Percentiles rank a stretch among this genome's conserved stretches.
phyloP scores from a whole-genome alignment of 2,113 vertebrate genomes.

The Caranx melampygus region DNA sequence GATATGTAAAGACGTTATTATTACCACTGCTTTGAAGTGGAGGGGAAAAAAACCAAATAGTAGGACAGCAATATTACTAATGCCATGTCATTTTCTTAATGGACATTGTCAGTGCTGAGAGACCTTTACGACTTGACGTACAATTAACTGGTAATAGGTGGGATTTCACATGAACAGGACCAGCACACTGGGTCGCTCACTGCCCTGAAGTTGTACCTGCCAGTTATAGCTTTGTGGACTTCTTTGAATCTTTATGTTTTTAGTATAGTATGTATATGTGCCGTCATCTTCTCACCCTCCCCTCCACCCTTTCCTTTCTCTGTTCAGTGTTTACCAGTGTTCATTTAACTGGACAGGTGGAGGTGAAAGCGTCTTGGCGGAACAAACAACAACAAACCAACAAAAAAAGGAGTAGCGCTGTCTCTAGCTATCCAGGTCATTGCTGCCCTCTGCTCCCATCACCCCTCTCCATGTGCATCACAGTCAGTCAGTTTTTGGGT shows the following conservation, averaged over 20 bases:
- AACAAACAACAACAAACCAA: not conserved
- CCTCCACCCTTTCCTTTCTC: not conserved
- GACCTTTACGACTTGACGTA: not conserved
- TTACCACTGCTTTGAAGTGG: not conserved
- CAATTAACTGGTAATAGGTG: not conserved
- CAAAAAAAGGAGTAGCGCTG: not conserved
- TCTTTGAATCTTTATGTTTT: too few relatives aligned
- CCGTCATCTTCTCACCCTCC: not conserved
- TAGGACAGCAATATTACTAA: not conserved
- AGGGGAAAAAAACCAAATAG: not conserved
- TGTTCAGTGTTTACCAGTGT: not conserved
- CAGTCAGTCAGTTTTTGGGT: too few relatives aligned
- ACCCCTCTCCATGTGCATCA: not conserved
- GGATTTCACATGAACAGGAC: not conserved
- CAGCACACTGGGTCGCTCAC: not conserved
- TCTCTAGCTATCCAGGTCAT: not conserved
- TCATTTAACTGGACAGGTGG: not conserved
- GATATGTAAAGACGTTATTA: not conserved
- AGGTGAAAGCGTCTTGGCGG: not conserved
- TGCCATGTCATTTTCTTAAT: not conserved
- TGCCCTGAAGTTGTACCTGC: not conserved
- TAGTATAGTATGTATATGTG: too few relatives aligned
- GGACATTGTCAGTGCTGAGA: not conserved
- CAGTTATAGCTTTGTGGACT: not conserved
- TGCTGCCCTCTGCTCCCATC: not conserved